phyloP scores from a whole-genome alignment of 2,888 invertebrate genomes.

The Leistus spinibarbis region DNA sequence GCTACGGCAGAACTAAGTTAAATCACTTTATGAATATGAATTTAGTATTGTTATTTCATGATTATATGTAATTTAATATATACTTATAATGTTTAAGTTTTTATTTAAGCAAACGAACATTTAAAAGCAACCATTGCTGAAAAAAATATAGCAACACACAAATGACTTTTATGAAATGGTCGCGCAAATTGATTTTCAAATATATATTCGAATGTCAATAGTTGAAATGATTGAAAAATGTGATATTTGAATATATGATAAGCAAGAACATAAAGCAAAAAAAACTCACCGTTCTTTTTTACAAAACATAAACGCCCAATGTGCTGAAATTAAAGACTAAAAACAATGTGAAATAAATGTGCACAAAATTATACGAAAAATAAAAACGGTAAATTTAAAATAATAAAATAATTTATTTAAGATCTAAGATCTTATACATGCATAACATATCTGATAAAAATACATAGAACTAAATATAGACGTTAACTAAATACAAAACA shows the following conservation, averaged over 20 bases:
- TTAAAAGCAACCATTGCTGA: conserved; percentile 10
- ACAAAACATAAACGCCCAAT: conserved; percentile 38
- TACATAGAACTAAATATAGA: conserved; percentile 35
- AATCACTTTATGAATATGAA: background rate
- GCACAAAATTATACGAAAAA: conserved; percentile 13
- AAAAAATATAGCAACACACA: conserved; percentile 4
- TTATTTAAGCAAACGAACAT: background rate
- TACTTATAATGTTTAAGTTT: background rate
- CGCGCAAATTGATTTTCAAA: background rate
- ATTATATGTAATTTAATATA: background rate
- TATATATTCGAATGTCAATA: background rate
- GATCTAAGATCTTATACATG: conserved; percentile 38
- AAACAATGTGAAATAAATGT: conserved; percentile 29
- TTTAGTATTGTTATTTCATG: background rate
- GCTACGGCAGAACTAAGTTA: background rate
- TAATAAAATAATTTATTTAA: conserved; percentile 39
- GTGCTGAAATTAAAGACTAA: conserved; percentile 38
- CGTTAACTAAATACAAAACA: conserved; percentile 39
- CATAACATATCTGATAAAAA: conserved; percentile 39
- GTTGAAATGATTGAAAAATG: background rate
- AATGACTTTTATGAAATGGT: conserved; percentile 11
- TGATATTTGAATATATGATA: background rate
- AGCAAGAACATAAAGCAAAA: conserved; percentile 30
- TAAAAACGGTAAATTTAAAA: conserved; percentile 34
- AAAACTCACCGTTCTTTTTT: conserved; percentile 34